Conservation (phyloP, 1,140 invertebrate genomes). For the Spodoptera litura region DNA sequence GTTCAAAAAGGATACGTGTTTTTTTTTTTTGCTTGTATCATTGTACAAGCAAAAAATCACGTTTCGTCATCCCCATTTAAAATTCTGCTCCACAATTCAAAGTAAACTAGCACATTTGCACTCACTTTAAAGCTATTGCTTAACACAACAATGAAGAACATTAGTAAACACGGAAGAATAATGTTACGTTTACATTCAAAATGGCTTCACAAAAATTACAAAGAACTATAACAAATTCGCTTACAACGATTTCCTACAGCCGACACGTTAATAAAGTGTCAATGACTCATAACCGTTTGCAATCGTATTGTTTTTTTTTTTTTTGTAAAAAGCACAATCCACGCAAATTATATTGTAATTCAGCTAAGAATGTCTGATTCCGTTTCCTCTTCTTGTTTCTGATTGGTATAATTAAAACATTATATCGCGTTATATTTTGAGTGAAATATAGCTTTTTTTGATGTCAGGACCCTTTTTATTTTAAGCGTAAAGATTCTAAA, state of each 20-base stretch:
- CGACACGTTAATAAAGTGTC: constrained; percentile 25
- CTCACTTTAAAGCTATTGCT: constrained; percentile 1
- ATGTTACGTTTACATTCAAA: not conserved
- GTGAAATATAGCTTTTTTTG: no score
- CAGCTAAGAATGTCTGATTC: no score
- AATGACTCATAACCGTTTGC: constrained; percentile 24
- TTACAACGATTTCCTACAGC: constrained; percentile 13
- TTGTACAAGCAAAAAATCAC: not conserved
- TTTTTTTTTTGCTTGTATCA: no score
- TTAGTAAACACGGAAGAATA: constrained; percentile 10
- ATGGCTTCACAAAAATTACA: constrained; percentile 16
- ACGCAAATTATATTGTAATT: no score
- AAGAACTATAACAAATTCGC: constrained; percentile 12
- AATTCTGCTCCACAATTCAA: not conserved
- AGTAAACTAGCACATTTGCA: not conserved
- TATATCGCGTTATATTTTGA: no score
- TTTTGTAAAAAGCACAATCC: no score
- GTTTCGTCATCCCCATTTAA: not conserved
- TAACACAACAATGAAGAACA: not conserved
- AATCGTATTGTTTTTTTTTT: constrained; percentile 4
- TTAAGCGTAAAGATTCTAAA: no score
- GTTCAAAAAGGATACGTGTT: no score
- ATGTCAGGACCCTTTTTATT: no score
- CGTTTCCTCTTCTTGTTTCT: no score
- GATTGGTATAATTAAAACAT: no score